Conservation (phyloP, 1,140 invertebrate species). For the Teleogryllus occipitalis region DNA sequence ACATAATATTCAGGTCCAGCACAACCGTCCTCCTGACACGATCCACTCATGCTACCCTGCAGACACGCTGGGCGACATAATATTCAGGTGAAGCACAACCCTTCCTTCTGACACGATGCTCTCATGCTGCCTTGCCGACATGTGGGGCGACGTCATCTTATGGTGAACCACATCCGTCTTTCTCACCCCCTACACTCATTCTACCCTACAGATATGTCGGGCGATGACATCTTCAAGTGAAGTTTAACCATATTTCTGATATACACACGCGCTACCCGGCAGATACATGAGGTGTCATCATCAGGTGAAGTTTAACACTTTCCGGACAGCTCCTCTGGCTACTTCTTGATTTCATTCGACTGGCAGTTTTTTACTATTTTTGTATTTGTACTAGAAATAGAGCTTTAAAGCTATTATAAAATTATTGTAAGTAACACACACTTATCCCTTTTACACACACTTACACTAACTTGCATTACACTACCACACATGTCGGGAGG, state of each 20-base stretch:
- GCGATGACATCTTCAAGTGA: conserved; percentile 64
- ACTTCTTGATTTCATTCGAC: too few species aligned
- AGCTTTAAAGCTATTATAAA: too few species aligned
- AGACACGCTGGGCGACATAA: conserved; percentile 66
- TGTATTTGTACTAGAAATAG: too few species aligned
- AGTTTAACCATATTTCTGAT: neutral
- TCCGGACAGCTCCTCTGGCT: too few species aligned
- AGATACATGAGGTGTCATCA: too few species aligned
- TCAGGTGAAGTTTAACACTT: too few species aligned
- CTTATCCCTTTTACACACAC: too few species aligned
- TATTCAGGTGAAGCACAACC: conserved; percentile 60
- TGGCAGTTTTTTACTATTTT: too few species aligned
- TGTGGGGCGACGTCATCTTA: conserved; percentile 33
- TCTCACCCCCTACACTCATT: conserved; percentile 64
- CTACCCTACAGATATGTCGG: conserved; percentile 54
- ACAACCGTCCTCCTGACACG: conserved; percentile 70
- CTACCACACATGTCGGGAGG: too few species aligned
- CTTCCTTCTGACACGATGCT: conserved; percentile 74
- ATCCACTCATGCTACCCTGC: conserved; percentile 53
- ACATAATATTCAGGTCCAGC: conserved; percentile 63
- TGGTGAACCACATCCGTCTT: conserved; percentile 50
- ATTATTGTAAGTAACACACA: too few species aligned
- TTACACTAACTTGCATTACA: too few species aligned
- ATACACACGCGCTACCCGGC: too few species aligned
- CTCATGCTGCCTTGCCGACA: conserved; percentile 51